Percentiles rank a stretch among this genome's conserved stretches.
Conservation (phyloP, 1,140 invertebrate species). For the honey bee (Apis mellifera) region DNA sequence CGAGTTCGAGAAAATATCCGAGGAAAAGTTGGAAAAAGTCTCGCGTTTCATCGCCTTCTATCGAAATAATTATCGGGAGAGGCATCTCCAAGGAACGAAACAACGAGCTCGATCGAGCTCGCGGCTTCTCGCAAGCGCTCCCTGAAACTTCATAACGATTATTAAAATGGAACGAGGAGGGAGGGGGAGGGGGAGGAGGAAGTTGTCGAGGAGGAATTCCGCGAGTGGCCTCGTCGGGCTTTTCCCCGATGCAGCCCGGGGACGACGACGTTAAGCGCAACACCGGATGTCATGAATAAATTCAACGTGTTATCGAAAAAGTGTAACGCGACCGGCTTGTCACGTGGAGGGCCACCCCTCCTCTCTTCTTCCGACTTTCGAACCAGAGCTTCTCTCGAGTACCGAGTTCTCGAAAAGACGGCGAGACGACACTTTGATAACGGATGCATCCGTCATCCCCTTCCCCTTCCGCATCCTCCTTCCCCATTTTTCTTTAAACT, state of each 20-base stretch:
- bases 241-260: background rate
- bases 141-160: slow-evolving; percentile 30
- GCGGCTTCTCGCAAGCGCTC: slow-evolving; percentile 2
- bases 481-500: background rate
- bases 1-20: background rate
- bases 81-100: background rate
- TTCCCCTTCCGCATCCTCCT: background rate
- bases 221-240: slow-evolving; percentile 5
- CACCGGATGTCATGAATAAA: slow-evolving; percentile 48
- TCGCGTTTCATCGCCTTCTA: background rate
- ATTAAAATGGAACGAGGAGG: slow-evolving; percentile 22
- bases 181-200: background rate
- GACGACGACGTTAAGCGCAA: slow-evolving; percentile 28
- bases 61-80: slow-evolving; percentile 11
- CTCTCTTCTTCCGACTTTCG: no score
- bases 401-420: background rate
- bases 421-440: slow-evolving; percentile 36
- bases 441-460: slow-evolving; percentile 2
- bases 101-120: background rate
- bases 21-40: background rate
- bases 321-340: slow-evolving; percentile 18
- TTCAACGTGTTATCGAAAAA: slow-evolving; percentile 48
- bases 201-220: slow-evolving; percentile 29
- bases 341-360: no score
- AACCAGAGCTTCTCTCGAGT: background rate